These are phyloP conservation scores for Hirtodrosophila cameraria DNA, from an alignment of 2,888 invertebrate species.

Conservation along the genomic window DNA sequence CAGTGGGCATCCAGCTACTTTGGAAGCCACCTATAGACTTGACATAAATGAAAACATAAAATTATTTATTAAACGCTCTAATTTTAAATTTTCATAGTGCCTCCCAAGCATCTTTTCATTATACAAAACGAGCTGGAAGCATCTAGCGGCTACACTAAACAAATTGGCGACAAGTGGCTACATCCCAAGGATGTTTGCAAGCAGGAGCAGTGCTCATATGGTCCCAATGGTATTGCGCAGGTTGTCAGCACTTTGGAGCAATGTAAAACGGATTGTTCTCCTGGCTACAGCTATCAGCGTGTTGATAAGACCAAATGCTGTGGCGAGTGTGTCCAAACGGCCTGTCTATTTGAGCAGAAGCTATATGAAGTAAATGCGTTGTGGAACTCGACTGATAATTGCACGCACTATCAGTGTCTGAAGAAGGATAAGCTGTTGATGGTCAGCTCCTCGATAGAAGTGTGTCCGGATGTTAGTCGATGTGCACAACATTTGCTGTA, in stretches of 20 bases:
- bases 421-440: constrained; percentile 85
- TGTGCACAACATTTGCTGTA: constrained; percentile 86
- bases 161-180: constrained; percentile 84
- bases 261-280: constrained; percentile 77
- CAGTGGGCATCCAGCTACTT: no score
- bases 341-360: constrained; percentile 85
- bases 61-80: not conserved
- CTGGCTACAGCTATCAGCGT: constrained; percentile 86
- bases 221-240: constrained; percentile 76
- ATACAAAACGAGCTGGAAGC: constrained; percentile 79
- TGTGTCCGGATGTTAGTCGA: constrained; percentile 87
- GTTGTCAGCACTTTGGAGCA: constrained; percentile 68
- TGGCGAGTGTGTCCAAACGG: constrained; percentile 87
- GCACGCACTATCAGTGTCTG: constrained; percentile 87
- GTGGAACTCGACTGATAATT: constrained; percentile 88
- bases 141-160: constrained; percentile 76
- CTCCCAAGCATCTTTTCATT: constrained; percentile 82
- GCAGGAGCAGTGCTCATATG: constrained; percentile 79
- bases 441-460: constrained; percentile 85
- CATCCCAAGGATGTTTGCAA: constrained; percentile 84
- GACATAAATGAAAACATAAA: no score
- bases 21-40: no score
- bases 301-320: constrained; percentile 85
- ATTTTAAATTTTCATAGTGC: constrained; percentile 69
- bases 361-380: constrained; percentile 85